Base-by-base conservation (phyloP, 2,888 invertebrate species). In the Allygus modestus region DNA sequence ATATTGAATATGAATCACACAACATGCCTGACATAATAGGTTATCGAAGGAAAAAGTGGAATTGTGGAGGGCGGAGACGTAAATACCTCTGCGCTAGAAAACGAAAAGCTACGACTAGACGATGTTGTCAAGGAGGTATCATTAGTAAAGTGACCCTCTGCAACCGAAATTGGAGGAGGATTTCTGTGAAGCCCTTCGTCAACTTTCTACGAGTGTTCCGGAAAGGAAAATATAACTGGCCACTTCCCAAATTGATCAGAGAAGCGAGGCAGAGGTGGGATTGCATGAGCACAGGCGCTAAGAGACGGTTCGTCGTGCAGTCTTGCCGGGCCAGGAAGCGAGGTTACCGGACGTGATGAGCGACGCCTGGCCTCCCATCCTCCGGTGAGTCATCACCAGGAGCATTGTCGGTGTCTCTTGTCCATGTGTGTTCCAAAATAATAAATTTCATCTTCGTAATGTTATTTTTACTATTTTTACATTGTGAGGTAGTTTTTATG, bases 101-200 rank as follows among this genome's bases (percentile, higher is more conserved):
- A 51, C 20, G 82, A 17, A 82, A 82, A 46, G 82, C 82, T n/a
- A 71, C 71, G 0, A 82, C 82, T 0, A 20, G 71, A 41, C 26
- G 82, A n/a, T 82, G 82, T 51, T 69, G 82, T 46, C 46, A 1
- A 28, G 71, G 71, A 1, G 82, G 82, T 0, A 82, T 71, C 0
- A 33, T 71, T 9, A 26, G 23, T 1, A 82, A 82, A 31, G 82
- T 85, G 0, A 84, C 69, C 0, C 12, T 85, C 0, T 85, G 85
- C 28, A 85, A 85, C 71, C n/a, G 85, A 23, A 83, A 83, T 28
- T 85, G 85, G 85, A 15, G 79, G 7, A 23, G 85, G 0, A 83
- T 85, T 1, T 79, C 69, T 20, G 83, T 85, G 20, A 41, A 81
- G 37, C 85, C 85, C 0, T 85, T 85, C 73, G 83, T 85, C 0